Evolutionary conservation across 2,113 vertebrate species (phyloP).

Genomic region (Circaetus gallicus): DNA sequence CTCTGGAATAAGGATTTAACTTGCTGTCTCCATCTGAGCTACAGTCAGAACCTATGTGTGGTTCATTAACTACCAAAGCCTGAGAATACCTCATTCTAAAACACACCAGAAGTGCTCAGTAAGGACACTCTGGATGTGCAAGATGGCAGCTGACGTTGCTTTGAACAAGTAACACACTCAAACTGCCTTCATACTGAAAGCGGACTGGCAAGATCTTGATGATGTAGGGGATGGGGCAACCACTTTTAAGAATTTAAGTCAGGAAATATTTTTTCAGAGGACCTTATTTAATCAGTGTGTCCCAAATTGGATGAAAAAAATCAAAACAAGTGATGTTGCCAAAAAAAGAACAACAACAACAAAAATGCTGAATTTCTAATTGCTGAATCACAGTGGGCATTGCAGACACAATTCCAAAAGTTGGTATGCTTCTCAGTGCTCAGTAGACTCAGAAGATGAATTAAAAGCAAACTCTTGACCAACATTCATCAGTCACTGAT

Average conservation of each 20-base stretch:
- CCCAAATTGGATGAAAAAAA: background rate
- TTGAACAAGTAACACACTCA: background rate
- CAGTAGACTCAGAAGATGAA: background rate
- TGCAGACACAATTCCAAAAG: background rate
- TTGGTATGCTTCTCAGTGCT: background rate
- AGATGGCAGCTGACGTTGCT: background rate
- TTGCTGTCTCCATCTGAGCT: background rate
- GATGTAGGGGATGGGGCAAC: background rate
- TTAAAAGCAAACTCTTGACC: background rate
- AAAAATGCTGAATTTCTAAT: background rate
- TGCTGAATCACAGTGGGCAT: background rate
- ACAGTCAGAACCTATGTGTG: background rate
- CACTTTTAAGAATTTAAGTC: background rate
- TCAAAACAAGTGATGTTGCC: background rate
- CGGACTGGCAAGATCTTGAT: background rate
- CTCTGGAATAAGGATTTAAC: background rate
- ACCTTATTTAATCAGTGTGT: background rate
- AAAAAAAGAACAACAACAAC: background rate
- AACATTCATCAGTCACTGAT: background rate
- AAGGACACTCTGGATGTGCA: background rate
- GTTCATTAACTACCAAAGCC: background rate
- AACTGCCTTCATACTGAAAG: background rate
- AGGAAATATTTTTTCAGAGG: background rate
- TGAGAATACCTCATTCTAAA: background rate
- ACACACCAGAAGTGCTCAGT: background rate